A percentile compares a stretch with the other conserved stretches of the same genome.
These are phyloP conservation scores for Gymnosoma rotundatum DNA, from an alignment of 2,888 invertebrate genomes.

Conservation along the genomic window DNA sequence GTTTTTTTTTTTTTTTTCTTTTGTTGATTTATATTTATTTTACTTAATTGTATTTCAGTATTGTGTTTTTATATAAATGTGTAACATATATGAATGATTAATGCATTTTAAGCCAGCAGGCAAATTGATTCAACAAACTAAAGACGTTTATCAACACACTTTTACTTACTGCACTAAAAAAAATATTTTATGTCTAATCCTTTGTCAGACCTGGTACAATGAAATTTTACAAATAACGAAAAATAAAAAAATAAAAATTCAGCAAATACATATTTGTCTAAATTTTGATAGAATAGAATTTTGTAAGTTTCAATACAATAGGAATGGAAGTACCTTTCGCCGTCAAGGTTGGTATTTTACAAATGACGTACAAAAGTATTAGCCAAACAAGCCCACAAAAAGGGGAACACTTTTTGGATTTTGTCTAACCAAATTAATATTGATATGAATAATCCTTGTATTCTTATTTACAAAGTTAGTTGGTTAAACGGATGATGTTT, in stretches of 20 bases:
- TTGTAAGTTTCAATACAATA: too few relatives aligned
- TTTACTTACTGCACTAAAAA: constrained; percentile 55
- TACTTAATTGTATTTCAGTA: constrained; percentile 56
- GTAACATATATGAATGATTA: constrained; percentile 74
- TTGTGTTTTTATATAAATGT: constrained; percentile 8
- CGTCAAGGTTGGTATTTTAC: too few relatives aligned
- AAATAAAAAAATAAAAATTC: constrained; percentile 13
- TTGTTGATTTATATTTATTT: constrained; percentile 42
- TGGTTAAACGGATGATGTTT: too few relatives aligned
- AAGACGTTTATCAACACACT: constrained; percentile 69
- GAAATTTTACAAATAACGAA: background rate
- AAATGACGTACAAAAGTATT: too few relatives aligned
- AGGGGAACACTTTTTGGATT: too few relatives aligned
- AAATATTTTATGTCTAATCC: constrained; percentile 4
- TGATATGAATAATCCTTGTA: too few relatives aligned
- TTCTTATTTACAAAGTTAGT: too few relatives aligned
- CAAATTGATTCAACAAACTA: constrained; percentile 73
- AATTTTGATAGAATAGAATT: too few relatives aligned
- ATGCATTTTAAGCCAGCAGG: constrained; percentile 74
- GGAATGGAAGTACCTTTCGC: too few relatives aligned
- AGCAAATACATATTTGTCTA: constrained; percentile 15
- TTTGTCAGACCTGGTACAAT: constrained; percentile 23
- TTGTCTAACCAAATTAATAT: too few relatives aligned
- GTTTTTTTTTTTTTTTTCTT: too few relatives aligned
- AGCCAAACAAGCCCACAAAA: too few relatives aligned